A percentile compares a stretch with the other conserved stretches of the same genome.
Conservation (phyloP, 2,797 vertebrate genomes). For the Cuculus canorus region DNA sequence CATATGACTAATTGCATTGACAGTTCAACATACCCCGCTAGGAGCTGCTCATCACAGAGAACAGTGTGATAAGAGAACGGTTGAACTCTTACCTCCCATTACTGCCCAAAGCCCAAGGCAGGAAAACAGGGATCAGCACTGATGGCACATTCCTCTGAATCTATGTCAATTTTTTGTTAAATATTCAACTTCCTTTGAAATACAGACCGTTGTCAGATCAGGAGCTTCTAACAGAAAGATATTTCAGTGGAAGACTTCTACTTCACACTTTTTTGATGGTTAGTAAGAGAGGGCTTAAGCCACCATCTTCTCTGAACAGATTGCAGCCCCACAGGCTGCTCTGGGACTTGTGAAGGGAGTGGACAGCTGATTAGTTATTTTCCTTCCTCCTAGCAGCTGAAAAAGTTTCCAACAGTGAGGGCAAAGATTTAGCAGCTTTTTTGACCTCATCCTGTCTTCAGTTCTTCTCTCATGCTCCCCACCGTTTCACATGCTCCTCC, state of each 20-base stretch:
- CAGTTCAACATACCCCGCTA: background rate
- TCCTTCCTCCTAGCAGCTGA: background rate
- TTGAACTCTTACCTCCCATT: background rate
- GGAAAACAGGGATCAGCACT: background rate
- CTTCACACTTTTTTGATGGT: background rate
- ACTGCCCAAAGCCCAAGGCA: background rate
- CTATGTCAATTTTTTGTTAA: background rate
- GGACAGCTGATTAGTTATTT: constrained; percentile 17
- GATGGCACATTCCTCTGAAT: background rate
- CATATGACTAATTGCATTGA: background rate
- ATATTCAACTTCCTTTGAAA: background rate
- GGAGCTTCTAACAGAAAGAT: background rate
- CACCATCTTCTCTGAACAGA: background rate
- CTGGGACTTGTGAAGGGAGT: background rate
- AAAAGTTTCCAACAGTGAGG: background rate
- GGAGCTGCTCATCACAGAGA: background rate
- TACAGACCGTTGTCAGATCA: background rate
- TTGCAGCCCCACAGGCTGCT: background rate
- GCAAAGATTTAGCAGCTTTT: background rate
- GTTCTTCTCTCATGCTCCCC: background rate
- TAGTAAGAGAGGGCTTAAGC: background rate
- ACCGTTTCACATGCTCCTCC: background rate
- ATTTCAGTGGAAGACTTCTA: background rate
- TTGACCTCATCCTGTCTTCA: constrained; percentile 15
- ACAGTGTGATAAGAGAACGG: background rate